phyloP scores from a whole-genome alignment of 2,797 vertebrate species.

The Tadarida brasiliensis region DNA sequence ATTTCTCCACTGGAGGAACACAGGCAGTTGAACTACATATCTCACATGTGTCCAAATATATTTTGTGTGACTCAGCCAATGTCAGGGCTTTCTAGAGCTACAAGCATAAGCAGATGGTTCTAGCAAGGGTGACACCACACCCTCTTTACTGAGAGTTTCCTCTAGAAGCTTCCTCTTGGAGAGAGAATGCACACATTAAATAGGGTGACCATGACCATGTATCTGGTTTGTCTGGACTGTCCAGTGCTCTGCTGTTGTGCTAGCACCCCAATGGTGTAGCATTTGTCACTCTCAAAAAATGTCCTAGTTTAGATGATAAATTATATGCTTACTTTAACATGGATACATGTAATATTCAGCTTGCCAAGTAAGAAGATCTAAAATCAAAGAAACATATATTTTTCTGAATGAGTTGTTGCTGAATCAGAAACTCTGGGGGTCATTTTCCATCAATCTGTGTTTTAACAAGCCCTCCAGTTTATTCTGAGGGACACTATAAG shows the following conservation, averaged over 20 bases:
- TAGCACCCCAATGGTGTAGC: not conserved
- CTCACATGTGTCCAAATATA: conserved; percentile 59
- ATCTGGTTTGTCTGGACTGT: not conserved
- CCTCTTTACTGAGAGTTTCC: not conserved
- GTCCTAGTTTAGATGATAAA: conserved; percentile 44
- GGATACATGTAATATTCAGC: not conserved
- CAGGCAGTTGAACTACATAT: conserved; percentile 44
- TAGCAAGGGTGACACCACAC: not conserved
- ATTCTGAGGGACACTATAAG: no score
- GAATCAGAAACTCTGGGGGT: no score
- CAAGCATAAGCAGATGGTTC: conserved; percentile 37
- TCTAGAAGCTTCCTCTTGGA: conserved; percentile 1
- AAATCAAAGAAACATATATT: not conserved
- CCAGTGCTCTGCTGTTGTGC: not conserved
- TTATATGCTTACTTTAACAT: not conserved
- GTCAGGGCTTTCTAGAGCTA: not conserved
- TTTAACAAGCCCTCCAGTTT: no score
- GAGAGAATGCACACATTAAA: not conserved
- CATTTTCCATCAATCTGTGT: no score
- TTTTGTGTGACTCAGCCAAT: conserved; percentile 28
- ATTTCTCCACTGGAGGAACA: not conserved
- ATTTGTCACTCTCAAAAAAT: conserved; percentile 29
- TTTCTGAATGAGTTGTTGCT: not conserved
- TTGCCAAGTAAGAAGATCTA: not conserved
- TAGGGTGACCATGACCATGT: not conserved